Evolutionary conservation across 2,113 vertebrate genomes (phyloP).

Genomic region (Neodon shergylaensis): DNA sequence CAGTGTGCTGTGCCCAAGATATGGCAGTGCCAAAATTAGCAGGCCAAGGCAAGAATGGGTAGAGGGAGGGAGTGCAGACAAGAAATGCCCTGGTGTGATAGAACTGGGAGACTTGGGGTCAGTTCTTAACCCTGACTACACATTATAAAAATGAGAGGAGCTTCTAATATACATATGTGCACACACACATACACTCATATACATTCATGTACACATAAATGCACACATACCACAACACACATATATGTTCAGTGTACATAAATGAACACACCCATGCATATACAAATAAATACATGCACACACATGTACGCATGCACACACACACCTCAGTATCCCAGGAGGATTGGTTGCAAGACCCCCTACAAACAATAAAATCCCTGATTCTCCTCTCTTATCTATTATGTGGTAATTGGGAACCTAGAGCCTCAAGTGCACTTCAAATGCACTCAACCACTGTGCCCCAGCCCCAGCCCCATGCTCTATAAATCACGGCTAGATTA

Average conservation of each 20-base stretch:
- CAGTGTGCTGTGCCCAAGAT: neutral
- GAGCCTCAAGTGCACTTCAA: neutral
- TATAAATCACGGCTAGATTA: neutral
- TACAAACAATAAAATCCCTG: neutral
- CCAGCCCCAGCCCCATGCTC: neutral
- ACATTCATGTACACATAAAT: accelerated
- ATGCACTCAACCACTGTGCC: no score
- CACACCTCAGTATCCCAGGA: neutral
- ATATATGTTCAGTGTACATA: neutral
- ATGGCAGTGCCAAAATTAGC: neutral
- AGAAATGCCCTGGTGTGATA: accelerated
- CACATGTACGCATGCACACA: neutral
- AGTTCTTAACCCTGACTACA: neutral
- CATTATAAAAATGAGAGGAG: no score
- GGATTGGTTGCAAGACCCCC: neutral
- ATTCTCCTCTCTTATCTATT: neutral
- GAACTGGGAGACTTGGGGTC: neutral
- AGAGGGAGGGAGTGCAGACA: neutral
- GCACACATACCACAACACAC: neutral
- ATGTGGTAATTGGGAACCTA: no score
- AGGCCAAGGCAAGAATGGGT: neutral
- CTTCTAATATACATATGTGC: neutral
- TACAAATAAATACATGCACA: neutral
- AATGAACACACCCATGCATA: neutral
- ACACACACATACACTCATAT: neutral